Evolutionary conservation across 2,888 invertebrate genomes (phyloP).

Genomic region (Pimpla rufipes): DNA sequence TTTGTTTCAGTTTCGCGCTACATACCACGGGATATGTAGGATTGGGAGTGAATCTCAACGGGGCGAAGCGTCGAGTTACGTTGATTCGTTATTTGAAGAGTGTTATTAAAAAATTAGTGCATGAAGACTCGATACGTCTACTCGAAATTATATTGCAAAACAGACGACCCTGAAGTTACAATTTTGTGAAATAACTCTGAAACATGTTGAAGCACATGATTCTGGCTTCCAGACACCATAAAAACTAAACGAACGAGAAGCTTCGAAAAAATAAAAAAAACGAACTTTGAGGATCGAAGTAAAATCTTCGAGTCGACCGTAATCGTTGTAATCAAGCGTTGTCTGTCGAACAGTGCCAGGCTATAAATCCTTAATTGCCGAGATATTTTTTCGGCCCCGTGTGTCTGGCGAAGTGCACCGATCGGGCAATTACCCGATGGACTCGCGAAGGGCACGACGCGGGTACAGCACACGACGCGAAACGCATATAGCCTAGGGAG

Average conservation of each 20-base stretch:
- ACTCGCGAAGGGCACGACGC: neutral
- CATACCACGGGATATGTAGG: neutral
- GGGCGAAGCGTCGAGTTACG: no score
- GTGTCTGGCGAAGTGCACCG: neutral
- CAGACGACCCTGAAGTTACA: neutral
- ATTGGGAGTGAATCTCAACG: no score
- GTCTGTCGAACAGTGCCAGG: constrained; percentile 16
- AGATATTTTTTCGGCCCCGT: constrained; percentile 1
- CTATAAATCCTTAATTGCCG: constrained; percentile 11
- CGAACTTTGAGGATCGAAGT: neutral
- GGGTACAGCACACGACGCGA: constrained; percentile 27
- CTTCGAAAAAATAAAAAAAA: neutral
- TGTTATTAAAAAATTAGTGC: no score
- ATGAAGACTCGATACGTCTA: no score
- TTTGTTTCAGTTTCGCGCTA: neutral
- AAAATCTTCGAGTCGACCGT: constrained; percentile 4
- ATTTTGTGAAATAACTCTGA: neutral
- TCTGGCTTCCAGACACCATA: neutral
- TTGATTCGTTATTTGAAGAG: no score
- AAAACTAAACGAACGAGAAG: constrained; percentile 19
- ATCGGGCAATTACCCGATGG: constrained; percentile 33
- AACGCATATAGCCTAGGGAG: constrained; percentile 48
- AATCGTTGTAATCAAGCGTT: constrained; percentile 39
- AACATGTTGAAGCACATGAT: neutral
- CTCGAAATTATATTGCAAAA: neutral